Evolutionary conservation across 2,113 vertebrate species (phyloP).

Genomic region (Cryptomyrus ogoouensis): DNA sequence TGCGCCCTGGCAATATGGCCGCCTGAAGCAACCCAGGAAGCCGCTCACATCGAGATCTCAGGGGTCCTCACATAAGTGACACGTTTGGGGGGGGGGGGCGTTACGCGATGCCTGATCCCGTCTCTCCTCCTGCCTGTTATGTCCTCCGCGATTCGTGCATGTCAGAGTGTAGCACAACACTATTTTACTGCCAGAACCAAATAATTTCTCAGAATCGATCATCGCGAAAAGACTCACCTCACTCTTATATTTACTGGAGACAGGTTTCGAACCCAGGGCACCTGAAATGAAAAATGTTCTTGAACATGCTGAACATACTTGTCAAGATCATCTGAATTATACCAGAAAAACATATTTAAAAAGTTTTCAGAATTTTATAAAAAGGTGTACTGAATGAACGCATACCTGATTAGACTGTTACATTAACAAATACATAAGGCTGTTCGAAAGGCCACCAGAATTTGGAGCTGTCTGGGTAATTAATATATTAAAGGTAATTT

Average conservation of each 20-base stretch:
- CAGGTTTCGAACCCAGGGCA: slow-evolving; percentile 39
- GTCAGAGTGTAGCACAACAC: background rate
- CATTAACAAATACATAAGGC: background rate
- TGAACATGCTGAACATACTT: background rate
- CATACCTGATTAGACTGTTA: background rate
- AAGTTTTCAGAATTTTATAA: background rate
- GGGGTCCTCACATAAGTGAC: background rate
- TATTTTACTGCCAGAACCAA: background rate
- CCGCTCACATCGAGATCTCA: background rate
- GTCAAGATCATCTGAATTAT: background rate
- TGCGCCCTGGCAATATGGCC: background rate
- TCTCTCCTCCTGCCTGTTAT: background rate
- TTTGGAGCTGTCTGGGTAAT: background rate
- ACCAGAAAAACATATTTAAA: background rate
- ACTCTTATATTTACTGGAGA: slow-evolving; percentile 53
- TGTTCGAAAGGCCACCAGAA: background rate
- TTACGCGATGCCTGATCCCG: background rate
- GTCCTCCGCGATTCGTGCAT: background rate
- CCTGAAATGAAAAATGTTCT: slow-evolving; percentile 15
- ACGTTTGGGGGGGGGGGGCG: background rate
- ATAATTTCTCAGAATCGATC: background rate
- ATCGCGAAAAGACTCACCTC: slow-evolving; percentile 50
- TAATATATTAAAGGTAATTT: background rate
- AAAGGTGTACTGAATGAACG: background rate
- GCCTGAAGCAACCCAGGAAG: background rate